phyloP scores from a whole-genome alignment of 2,888 invertebrate species.

The Bedellia somnulentella region DNA sequence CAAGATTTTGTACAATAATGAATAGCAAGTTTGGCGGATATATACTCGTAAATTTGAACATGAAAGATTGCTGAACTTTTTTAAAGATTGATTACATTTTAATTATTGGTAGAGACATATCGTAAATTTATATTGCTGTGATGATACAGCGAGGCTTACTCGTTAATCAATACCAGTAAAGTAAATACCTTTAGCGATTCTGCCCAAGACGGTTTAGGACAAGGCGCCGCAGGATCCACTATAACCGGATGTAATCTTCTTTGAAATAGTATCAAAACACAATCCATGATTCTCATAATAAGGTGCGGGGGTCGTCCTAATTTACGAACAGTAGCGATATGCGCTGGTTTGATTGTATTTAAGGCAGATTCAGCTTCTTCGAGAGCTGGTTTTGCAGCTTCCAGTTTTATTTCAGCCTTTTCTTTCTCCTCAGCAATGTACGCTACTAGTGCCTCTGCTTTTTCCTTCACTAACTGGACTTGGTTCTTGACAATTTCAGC shows the following conservation, averaged over 20 bases:
- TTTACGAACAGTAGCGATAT: slow-evolving; percentile 93
- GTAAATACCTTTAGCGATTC: slow-evolving; percentile 82
- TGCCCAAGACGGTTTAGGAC: slow-evolving; percentile 94
- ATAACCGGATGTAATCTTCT: slow-evolving; percentile 81
- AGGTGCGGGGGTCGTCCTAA: slow-evolving; percentile 93
- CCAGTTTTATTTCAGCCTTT: slow-evolving; percentile 87
- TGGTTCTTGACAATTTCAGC: slow-evolving; percentile 95
- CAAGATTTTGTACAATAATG: too few relatives aligned
- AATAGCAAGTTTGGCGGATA: too few relatives aligned
- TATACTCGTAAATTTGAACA: too few relatives aligned
- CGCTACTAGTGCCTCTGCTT: slow-evolving; percentile 85
- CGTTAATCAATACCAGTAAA: too few relatives aligned
- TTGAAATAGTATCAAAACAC: slow-evolving; percentile 90
- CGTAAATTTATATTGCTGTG: too few relatives aligned
- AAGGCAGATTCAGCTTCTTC: slow-evolving; percentile 94
- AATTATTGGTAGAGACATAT: too few relatives aligned
- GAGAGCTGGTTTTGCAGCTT: slow-evolving; percentile 93
- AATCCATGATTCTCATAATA: slow-evolving; percentile 98
- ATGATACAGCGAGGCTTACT: too few relatives aligned
- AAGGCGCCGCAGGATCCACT: slow-evolving; percentile 77
- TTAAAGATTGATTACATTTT: too few relatives aligned
- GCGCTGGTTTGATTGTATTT: slow-evolving; percentile 95
- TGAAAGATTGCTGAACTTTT: too few relatives aligned
- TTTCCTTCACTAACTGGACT: slow-evolving; percentile 94
- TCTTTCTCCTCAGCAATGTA: slow-evolving; percentile 89